A percentile compares a stretch with the other conserved stretches of the same genome.
Conservation (phyloP, 2,888 invertebrate species). For the Coleophora deauratella region DNA sequence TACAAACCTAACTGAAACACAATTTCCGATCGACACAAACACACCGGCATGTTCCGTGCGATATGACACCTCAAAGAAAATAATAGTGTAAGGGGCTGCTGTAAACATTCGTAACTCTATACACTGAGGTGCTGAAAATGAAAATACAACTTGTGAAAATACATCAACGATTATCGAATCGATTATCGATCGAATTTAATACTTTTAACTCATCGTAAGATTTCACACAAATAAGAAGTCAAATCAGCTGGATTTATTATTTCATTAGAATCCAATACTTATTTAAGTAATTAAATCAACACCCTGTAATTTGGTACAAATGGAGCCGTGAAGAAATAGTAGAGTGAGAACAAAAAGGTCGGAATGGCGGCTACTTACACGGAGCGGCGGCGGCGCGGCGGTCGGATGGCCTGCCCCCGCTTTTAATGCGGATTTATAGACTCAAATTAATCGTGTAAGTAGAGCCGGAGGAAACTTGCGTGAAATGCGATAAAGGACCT, state of each 20-base stretch:
- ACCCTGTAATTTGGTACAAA: too few relatives aligned
- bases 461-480: conserved; percentile 63
- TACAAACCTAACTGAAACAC: conserved; percentile 23
- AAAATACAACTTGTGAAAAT: too few relatives aligned
- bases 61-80: conserved; percentile 16
- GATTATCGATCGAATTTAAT: too few relatives aligned
- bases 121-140: too few relatives aligned
- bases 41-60: conserved; percentile 18
- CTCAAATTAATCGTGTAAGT: conserved; percentile 73
- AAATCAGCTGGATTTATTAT: too few relatives aligned
- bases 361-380: conserved; percentile 54
- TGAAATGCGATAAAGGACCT: conserved; percentile 62
- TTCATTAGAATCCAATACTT: too few relatives aligned
- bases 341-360: conserved; percentile 52
- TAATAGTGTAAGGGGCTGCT: too few relatives aligned
- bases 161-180: too few relatives aligned
- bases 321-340: conserved; percentile 4
- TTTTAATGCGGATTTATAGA: conserved; percentile 72
- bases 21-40: conserved; percentile 29
- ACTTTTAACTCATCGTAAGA: too few relatives aligned
- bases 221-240: too few relatives aligned
- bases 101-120: too few relatives aligned
- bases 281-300: too few relatives aligned
- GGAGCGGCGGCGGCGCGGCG: conserved; percentile 55
- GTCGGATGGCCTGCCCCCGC: conserved; percentile 56